Base-by-base conservation (phyloP, 2,888 invertebrate genomes). In the Drosophila ustulata region DNA sequence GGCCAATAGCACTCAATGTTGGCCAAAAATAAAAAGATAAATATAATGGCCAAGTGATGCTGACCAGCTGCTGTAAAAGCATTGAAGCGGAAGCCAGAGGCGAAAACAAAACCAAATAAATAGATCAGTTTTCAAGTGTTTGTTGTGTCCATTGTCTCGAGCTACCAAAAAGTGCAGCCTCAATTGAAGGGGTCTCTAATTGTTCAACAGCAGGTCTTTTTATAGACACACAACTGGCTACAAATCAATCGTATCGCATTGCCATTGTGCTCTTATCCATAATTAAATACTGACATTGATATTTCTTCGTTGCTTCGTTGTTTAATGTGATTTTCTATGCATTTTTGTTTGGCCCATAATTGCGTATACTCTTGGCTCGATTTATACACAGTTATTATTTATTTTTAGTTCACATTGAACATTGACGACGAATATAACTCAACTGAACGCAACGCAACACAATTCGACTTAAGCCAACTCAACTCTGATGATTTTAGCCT, bases 371-470 rank as follows among this genome's bases (percentile, higher is more conserved):
- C 28, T 52, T 73, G 64, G 74, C 66, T 50, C 65, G 71, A 68
- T 56, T 71, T 51, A 66, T 59, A 50, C 73, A 86, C 85, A 87
- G 81, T 83, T 89, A 80, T 86, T 83, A 86, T 88, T 83, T 88
- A 80, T 80, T 86, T 86, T 71, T 72, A 85, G 82, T 71, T 57
- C 51, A 56, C 30, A 32, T 26, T 63, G 56, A 41, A 52, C 67
- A 55, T 65, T 76, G 64, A 68, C 71, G 67, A 68, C 71, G 67
- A 50, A 66, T 69, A 63, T 28, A 49, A 62, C 28, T 66, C 28
- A 34, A 74, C 53, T 53, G 32, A 32, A n/a, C 37, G 34, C 34
- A 34, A 34, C 13, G 6, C 52, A 43, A 65, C 51, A 58, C 80
- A 66, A 53, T 32, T 66, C 37, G 46, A 61, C 41, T 59, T 61